These are phyloP conservation scores for Mythimna albipuncta DNA, from an alignment of 2,888 invertebrate species.

Conservation along the genomic window DNA sequence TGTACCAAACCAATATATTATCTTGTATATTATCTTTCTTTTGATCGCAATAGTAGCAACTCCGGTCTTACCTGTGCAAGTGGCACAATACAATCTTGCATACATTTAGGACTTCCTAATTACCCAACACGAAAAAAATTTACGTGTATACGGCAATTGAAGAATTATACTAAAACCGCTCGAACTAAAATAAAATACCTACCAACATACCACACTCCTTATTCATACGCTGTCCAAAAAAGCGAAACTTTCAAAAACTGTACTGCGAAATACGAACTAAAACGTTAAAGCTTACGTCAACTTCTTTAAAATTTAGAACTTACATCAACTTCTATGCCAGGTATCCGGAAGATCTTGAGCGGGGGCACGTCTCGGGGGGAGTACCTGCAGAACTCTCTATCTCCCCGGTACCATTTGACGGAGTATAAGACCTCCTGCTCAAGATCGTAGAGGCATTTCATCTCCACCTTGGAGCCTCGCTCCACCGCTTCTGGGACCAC, in stretches of 20 bases:
- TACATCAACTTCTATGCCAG: slow-evolving; percentile 92
- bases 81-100: no score
- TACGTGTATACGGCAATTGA: no score
- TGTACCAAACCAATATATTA: no score
- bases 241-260: slow-evolving; percentile 8
- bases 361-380: slow-evolving; percentile 92
- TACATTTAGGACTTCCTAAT: no score
- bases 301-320: slow-evolving; percentile 79
- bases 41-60: no score
- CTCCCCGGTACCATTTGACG: slow-evolving; percentile 93
- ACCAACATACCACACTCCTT: no score
- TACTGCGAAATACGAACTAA: slow-evolving; percentile 21
- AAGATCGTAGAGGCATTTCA: slow-evolving; percentile 92
- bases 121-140: no score
- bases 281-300: slow-evolving; percentile 85
- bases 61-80: no score
- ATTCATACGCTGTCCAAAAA: background rate
- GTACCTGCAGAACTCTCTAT: slow-evolving; percentile 92
- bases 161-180: no score
- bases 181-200: no score
- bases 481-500: slow-evolving; percentile 92
- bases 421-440: slow-evolving; percentile 92
- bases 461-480: slow-evolving; percentile 91
- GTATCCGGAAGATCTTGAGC: slow-evolving; percentile 91
- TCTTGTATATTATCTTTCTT: no score